Evolutionary conservation across 2,797 vertebrate genomes (phyloP), one percentile per base, ranked within the genome.

Genomic region (Sparidentex hasta): DNA sequence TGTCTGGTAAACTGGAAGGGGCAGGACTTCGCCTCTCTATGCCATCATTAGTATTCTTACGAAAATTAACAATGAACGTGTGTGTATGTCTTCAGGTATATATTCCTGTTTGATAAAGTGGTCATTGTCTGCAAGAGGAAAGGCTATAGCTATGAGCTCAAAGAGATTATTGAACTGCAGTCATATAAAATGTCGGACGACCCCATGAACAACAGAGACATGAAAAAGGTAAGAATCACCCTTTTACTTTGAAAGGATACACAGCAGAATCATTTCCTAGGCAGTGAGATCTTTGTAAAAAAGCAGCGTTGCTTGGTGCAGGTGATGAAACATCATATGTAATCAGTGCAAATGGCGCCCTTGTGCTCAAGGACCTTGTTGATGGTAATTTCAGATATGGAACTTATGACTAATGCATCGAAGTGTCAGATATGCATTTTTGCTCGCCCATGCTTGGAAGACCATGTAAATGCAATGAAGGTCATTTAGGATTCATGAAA

Each of bases 31-130:
- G 2, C 33, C 9, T 38, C 33, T 38, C 33, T 38, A 11, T 38
- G 38, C 8, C 9, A 38, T 9, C 38, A 38, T 38, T 38, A 2
- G 7, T 38, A 11, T 38, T 38, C 38, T 9, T 38, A 38, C 38
- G 11, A 4, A 41, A 47, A 25, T 56, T n/a, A 74, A n/a, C 33
- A 47, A 56, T 62, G 5, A 12, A 48, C 62, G 13, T 33, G 23
- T 73, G 14, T 76, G 3, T 71, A 1, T 82, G 23, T 82, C 38
- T 76, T 6, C 81, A 99, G 98, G 96, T 99, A 99, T 92, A 95
- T 99, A 78, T 99, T 99, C 94, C 95, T 99, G 50, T 99, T 99
- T 64, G 98, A 99, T 90, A 99, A 99, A 95, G 98, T 99, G 85
- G 97, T 99, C 82, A 98, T 99, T 0, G 97, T 99, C 78, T 99